phyloP scores from a whole-genome alignment of 1,140 invertebrate species.

The Drosophila watanabei region DNA sequence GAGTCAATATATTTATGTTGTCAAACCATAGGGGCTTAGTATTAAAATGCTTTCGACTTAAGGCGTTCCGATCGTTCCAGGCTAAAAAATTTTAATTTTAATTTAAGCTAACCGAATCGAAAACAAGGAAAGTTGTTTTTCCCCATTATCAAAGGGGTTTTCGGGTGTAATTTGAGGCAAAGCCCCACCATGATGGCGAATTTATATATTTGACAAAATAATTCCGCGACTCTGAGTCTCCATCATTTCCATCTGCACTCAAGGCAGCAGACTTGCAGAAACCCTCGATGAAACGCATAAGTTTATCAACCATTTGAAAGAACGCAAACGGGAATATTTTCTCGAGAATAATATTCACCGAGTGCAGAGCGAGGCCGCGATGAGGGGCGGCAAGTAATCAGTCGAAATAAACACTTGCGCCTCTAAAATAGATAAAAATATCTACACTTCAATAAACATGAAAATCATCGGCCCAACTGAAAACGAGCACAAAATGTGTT shows the following conservation, averaged over 20 bases:
- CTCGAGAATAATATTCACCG: conserved; percentile 59
- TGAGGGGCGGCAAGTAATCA: conserved; percentile 66
- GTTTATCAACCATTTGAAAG: conserved; percentile 68
- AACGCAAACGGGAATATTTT: conserved; percentile 38
- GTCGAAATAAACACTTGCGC: conserved; percentile 83
- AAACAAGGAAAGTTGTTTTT: not conserved
- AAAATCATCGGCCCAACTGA: conserved; percentile 70
- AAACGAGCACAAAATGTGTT: conserved; percentile 78
- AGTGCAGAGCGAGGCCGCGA: conserved; percentile 18
- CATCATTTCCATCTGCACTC: not conserved
- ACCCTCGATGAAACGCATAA: conserved; percentile 56
- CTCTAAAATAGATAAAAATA: conserved; percentile 84
- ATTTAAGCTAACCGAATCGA: not conserved
- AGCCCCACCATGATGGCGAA: conserved; percentile 39
- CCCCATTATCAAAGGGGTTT: not conserved
- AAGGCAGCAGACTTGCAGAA: conserved; percentile 16
- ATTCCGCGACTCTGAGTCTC: conserved; percentile 1
- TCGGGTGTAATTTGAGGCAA: conserved; percentile 43
- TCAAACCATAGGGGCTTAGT: not conserved
- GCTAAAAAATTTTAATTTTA: not conserved
- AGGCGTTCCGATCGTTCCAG: not conserved
- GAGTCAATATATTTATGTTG: no score
- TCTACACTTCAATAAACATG: conserved; percentile 85
- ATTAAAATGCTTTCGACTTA: not conserved
- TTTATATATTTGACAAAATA: conserved; percentile 55